Evolutionary conservation across 23 tunicate species (phyloP).

Genomic region (Styela plicata): DNA sequence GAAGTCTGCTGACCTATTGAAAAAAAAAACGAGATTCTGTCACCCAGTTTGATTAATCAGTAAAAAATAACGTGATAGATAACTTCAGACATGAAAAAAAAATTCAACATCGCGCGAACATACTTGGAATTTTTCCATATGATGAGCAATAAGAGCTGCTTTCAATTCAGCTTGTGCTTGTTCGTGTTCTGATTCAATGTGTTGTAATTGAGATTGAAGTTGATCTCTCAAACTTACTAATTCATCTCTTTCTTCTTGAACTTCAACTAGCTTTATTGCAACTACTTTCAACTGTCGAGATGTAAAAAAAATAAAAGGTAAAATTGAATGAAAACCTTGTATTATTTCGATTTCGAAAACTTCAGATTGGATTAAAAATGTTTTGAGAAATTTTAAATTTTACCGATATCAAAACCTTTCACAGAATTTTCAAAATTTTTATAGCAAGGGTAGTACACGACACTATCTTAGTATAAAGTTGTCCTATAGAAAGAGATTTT

Average conservation of each 20-base stretch:
- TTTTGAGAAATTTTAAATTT: not conserved
- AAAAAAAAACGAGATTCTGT: no score
- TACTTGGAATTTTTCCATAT: conserved; percentile 90
- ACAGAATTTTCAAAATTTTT: no score
- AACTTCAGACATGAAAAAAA: no score
- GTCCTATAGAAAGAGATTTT: no score
- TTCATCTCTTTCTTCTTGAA: conserved; percentile 59
- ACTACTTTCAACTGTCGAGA: conserved; percentile 68
- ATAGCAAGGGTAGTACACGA: no score
- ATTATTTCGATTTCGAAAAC: not conserved
- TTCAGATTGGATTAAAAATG: not conserved
- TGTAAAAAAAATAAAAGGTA: not conserved
- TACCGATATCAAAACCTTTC: no score
- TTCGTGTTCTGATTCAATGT: conserved; percentile 26
- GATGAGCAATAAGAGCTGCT: conserved; percentile 59
- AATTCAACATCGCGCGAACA: no score
- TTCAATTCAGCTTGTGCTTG: conserved; percentile 67
- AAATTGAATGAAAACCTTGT: not conserved
- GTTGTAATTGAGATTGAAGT: conserved; percentile 40
- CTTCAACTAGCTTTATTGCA: conserved; percentile 78
- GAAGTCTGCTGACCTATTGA: no score
- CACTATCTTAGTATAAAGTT: no score
- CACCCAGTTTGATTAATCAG: no score
- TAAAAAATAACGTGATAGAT: no score
- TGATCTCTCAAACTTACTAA: conserved; percentile 29